Conservation (phyloP, 2,113 vertebrate genomes). For the Pholis gunnellus region DNA sequence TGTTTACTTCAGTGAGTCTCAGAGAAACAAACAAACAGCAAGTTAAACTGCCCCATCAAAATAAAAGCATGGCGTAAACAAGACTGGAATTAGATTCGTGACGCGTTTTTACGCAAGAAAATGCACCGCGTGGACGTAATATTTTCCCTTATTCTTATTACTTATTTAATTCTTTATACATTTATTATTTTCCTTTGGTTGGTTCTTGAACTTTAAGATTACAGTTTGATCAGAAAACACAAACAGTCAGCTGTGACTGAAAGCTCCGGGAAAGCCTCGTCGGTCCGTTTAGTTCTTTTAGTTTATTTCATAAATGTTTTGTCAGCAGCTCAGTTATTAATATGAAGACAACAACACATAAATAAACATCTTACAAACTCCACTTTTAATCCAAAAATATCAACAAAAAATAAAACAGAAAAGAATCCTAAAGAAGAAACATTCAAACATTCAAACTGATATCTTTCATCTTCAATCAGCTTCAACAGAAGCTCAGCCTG, state of each 20-base stretch:
- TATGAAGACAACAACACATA: not conserved
- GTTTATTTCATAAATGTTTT: no score
- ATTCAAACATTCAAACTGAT: not conserved
- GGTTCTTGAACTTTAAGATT: not conserved
- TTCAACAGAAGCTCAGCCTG: not conserved
- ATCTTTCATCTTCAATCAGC: not conserved
- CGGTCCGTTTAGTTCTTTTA: no score
- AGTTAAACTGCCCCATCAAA: constrained; percentile 7
- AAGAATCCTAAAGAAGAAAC: not conserved
- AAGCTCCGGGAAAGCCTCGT: not conserved
- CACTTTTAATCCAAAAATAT: not conserved
- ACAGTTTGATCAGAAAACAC: no score
- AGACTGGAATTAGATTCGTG: no score
- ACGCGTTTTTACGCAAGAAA: not conserved
- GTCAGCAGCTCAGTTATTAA: not conserved
- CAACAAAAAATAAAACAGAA: not conserved
- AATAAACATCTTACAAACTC: not conserved
- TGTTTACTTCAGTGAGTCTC: constrained; percentile 23
- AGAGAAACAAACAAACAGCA: constrained; percentile 30
- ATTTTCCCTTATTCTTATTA: not conserved
- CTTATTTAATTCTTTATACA: not conserved
- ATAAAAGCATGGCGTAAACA: constrained; percentile 26
- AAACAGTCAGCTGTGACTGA: no score
- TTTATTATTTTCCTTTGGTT: not conserved
- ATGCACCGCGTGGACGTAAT: no score